phyloP scores from a whole-genome alignment of 2,797 vertebrate species.

The Neosilurus mollespiculum region DNA sequence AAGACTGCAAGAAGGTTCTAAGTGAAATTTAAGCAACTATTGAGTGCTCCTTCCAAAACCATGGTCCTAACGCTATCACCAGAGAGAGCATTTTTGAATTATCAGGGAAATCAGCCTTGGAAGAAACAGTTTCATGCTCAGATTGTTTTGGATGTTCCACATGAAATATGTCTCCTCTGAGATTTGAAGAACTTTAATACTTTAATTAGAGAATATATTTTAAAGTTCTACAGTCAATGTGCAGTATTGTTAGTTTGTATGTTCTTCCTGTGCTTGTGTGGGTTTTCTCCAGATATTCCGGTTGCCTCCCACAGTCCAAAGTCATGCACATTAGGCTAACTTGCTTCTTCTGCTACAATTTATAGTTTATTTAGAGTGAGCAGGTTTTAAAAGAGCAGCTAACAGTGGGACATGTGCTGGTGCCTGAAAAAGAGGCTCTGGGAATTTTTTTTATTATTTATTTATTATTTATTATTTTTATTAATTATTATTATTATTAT shows the following conservation, averaged over 20 bases:
- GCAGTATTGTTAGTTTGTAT: background rate
- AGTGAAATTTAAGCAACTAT: background rate
- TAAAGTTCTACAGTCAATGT: background rate
- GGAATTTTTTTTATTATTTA: too few species aligned
- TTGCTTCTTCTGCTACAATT: too few species aligned
- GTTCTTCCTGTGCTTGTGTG: too few species aligned
- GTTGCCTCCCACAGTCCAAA: too few species aligned
- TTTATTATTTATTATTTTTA: too few species aligned
- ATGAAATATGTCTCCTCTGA: background rate
- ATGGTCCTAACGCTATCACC: background rate
- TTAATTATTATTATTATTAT: too few species aligned
- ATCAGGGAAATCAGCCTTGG: background rate
- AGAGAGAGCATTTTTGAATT: background rate
- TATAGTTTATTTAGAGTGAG: too few species aligned
- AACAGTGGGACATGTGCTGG: too few species aligned
- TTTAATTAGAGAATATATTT: background rate
- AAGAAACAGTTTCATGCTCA: background rate
- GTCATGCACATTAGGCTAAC: too few species aligned
- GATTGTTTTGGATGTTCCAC: background rate
- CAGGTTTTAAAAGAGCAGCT: too few species aligned
- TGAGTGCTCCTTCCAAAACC: background rate
- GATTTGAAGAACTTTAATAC: background rate
- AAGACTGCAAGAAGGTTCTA: background rate
- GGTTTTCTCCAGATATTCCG: too few species aligned
- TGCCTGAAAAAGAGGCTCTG: too few species aligned